Evolutionary conservation across 2,888 invertebrate genomes (phyloP), one percentile per base, ranked within the genome.

Genomic region (Drosophila rubida): DNA sequence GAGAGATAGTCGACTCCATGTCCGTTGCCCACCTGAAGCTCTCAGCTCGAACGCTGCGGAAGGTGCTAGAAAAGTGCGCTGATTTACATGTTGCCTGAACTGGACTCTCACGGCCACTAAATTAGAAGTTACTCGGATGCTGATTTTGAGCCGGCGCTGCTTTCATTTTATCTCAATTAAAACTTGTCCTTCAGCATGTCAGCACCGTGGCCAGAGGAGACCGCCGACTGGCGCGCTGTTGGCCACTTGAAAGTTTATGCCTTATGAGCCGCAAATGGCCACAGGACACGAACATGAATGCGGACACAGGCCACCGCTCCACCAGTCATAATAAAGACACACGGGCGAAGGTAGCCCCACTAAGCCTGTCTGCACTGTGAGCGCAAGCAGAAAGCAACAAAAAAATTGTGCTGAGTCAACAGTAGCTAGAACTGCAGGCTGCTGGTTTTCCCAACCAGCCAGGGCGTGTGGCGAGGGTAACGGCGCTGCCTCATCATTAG

Each of bases 51-150:
- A n/a, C n/a, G n/a, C 14, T 59, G 51, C 37, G 54, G 45, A 59
- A 82, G 74, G 73, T 80, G 79, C 73, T 71, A 74, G 69, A 72
- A 78, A 71, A 70, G 67, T 73, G 73, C 79, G 75, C 84, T 87
- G 84, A 84, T 84, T 84, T 84, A 84, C 84, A 84, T 84, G 84
- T 86, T 81, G 70, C 44, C 69, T 42, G 69, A 74, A 70, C 81
- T 69, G 68, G 69, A 78, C 78, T 73, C 78, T 82, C 84, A 78
- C 73, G 73, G 80, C 78, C 87, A 89, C 88, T 87, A 87, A 88
- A 88, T 88, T 85, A 87, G 85, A 88, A 88, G 87, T 88, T 85
- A 87, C 78, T 85, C 84, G 69, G 88, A 65, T 83, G 86, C 82
- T 83, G 86, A 87, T 83, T 85, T 82, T 68, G 64, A 53, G 49